A percentile compares a stretch with the other conserved stretches of the same genome.
phyloP scores from a whole-genome alignment of 2,797 vertebrate genomes.

The Taenioides sp. region DNA sequence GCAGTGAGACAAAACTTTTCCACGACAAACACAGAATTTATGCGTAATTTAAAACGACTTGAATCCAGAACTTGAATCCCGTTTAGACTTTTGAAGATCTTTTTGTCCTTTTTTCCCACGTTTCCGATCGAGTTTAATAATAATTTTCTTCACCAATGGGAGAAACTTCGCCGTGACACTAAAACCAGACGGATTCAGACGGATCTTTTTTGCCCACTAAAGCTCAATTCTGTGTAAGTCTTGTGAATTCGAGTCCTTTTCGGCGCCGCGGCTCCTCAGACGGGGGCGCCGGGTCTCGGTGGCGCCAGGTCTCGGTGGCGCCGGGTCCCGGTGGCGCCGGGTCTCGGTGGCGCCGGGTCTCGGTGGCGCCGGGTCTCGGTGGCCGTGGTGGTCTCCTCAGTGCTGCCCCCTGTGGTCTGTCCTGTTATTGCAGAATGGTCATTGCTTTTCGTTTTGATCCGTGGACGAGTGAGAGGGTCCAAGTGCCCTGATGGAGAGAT shows the following conservation, averaged over 20 bases:
- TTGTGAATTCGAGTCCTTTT: no score
- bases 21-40: not conserved
- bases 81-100: not conserved
- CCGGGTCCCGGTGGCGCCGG: constrained; percentile 47
- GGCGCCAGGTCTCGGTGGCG: constrained; percentile 52
- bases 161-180: no score
- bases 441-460: constrained; percentile 67
- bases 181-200: no score
- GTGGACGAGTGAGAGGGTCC: constrained; percentile 62
- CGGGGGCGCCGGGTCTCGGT: no score
- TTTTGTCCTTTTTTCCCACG: no score
- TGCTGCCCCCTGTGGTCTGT: constrained; percentile 40
- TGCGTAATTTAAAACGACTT: not conserved
- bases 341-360: constrained; percentile 61
- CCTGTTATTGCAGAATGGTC: constrained; percentile 81
- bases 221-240: no score
- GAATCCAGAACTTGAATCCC: not conserved
- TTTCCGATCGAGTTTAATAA: no score
- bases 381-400: constrained; percentile 60
- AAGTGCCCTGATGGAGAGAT: constrained; percentile 48
- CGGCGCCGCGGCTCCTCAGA: no score
- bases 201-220: no score
- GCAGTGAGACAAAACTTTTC: not conserved
- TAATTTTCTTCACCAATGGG: no score
- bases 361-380: constrained; percentile 59